phyloP scores from a whole-genome alignment of 2,113 vertebrate genomes.

The Pheucticus melanocephalus region DNA sequence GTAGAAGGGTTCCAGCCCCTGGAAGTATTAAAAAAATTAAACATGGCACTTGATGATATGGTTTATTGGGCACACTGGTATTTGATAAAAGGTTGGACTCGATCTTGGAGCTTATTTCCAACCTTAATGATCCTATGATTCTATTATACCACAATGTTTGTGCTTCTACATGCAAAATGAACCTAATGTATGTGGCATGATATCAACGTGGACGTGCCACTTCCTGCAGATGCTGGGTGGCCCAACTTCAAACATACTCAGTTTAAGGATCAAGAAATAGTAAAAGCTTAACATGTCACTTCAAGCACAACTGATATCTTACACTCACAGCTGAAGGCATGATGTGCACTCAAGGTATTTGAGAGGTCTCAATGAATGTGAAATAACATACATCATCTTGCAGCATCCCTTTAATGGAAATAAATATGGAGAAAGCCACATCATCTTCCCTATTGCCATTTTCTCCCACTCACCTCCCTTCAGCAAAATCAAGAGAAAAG shows the following conservation, averaged over 20 bases:
- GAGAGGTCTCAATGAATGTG: neutral
- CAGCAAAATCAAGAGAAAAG: neutral
- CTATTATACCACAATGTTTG: neutral
- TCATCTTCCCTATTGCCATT: neutral
- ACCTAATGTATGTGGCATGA: neutral
- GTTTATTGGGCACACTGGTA: neutral
- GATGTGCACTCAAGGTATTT: neutral
- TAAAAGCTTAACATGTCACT: neutral
- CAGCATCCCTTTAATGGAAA: neutral
- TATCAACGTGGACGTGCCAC: neutral
- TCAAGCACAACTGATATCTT: neutral
- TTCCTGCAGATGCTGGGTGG: neutral
- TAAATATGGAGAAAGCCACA: neutral
- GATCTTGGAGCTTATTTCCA: neutral
- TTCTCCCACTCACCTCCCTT: neutral
- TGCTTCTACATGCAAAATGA: rapidly evolving
- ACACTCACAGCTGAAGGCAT: neutral
- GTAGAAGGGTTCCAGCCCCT: neutral
- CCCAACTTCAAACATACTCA: neutral
- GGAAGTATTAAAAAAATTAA: neutral
- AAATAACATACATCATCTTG: neutral
- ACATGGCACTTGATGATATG: neutral
- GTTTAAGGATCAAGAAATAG: neutral
- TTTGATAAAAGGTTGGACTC: neutral
- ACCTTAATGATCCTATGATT: neutral